These are phyloP conservation scores for Thomomys bottae DNA, from an alignment of 2,113 vertebrate genomes.

Conservation along the genomic window DNA sequence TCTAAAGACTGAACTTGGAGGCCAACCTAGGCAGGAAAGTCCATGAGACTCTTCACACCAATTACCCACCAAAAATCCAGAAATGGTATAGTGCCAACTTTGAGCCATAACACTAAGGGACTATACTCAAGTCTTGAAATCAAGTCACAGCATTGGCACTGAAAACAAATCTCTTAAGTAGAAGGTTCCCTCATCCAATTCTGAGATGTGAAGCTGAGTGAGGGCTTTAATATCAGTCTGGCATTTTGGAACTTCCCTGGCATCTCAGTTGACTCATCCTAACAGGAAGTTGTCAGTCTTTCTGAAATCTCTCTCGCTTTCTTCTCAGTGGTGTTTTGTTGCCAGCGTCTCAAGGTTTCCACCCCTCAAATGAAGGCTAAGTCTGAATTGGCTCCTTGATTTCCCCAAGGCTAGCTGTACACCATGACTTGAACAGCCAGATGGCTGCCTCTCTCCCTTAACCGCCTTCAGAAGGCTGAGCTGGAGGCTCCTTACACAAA, in stretches of 20 bases:
- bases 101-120: no score
- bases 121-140: no score
- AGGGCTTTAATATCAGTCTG: not conserved
- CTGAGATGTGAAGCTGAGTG: not conserved
- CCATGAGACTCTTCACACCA: no score
- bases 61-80: no score
- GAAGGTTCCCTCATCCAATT: not conserved
- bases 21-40: no score
- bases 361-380: not conserved
- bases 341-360: not conserved
- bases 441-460: slow-evolving; percentile 7
- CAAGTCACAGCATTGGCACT: no score
- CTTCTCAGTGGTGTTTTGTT: slow-evolving; percentile 36
- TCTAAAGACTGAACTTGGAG: no score
- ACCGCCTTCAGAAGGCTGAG: not conserved
- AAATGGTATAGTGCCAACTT: no score
- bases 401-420: not conserved
- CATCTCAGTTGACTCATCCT: slow-evolving; percentile 2
- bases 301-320: slow-evolving; percentile 29
- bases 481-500: not conserved
- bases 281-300: not conserved
- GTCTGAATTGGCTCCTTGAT: not conserved
- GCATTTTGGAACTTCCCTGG: not conserved
- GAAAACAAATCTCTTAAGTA: not conserved
- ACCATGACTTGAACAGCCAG: not conserved